These are phyloP conservation scores for Parauchenoglanis ngamensis DNA, from an alignment of 2,797 vertebrate genomes.

Conservation along the genomic window DNA sequence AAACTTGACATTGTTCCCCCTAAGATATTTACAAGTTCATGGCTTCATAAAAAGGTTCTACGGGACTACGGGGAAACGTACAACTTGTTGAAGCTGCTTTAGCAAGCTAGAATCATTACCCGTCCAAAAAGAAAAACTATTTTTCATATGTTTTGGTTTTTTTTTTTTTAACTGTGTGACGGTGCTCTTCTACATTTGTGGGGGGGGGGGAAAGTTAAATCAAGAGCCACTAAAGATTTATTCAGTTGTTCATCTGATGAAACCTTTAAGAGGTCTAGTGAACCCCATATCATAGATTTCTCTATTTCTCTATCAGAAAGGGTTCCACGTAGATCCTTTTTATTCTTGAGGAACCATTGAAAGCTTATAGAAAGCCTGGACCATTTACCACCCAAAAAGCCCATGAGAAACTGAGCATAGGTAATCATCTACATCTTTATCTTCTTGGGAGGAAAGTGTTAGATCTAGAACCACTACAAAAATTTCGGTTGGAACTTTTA, in stretches of 20 bases:
- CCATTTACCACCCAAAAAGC: too few relatives aligned
- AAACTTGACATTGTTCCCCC: too few relatives aligned
- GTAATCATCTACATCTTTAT: too few relatives aligned
- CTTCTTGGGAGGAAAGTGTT: too few relatives aligned
- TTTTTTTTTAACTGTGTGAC: too few relatives aligned
- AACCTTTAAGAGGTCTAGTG: background rate
- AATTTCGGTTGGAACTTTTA: too few relatives aligned
- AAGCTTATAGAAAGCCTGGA: background rate
- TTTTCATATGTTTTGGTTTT: too few relatives aligned
- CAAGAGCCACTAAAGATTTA: background rate
- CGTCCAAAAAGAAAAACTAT: too few relatives aligned
- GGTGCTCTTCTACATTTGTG: too few relatives aligned
- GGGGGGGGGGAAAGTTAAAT: background rate
- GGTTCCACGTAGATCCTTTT: background rate
- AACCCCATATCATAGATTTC: background rate
- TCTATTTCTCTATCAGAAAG: background rate
- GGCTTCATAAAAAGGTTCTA: background rate
- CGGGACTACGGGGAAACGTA: background rate
- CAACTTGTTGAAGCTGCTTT: background rate
- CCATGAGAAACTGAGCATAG: too few relatives aligned
- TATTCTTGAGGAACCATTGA: background rate
- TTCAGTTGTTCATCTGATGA: too few relatives aligned
- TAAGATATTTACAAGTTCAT: background rate
- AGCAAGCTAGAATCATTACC: background rate
- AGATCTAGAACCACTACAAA: too few relatives aligned